Evolutionary conservation across 1,140 invertebrate species (phyloP), one percentile per base, ranked within the genome.

Genomic region (Penaeus indicus): DNA sequence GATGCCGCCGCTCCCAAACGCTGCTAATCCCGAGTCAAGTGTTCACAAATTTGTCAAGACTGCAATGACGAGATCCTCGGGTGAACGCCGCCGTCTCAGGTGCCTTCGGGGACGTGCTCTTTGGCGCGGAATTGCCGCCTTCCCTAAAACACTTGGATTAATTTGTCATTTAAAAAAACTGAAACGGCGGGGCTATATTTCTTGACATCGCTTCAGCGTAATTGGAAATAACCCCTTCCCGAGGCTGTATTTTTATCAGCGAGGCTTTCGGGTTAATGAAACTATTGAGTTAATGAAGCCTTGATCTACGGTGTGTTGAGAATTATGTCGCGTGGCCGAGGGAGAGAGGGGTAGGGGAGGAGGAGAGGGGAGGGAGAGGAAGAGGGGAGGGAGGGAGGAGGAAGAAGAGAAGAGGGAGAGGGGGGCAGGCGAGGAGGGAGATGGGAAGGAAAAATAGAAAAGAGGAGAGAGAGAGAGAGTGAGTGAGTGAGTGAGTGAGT

Each of bases 251-350:
- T 85, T 85, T 85, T 85, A 85, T 85, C 72, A 85, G 62, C 72
- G 63, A 85, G 84, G 84, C 84, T 85, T 77, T 85, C 84, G 16
- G 54, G 72, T 21, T 85, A 85, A 85, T 85, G 84, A 63, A 85
- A 85, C 84, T 32, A 85, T 85, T 85, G 84, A 61, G 84, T 85
- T 85, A 85, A 85, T 85, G 84, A 85, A 85, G 84, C 25, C 72
- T 38, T 85, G 84, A 85, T 85, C 47, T 85, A 85, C 84, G 78
- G 84, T 85, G 84, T 18, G 32, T 78, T 75, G 84, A 78, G 84
- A 78, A 85, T 85, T 85, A 78, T 60, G 32, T 62, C 21, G 42
- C 62, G 22, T 21, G n/a, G n/a, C n/a, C 3, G n/a, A 27, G 27
- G 27, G 80, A 62, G 80, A 62, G 22, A 22, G 80, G 54, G 38